Evolutionary conservation across 2,888 invertebrate genomes (phyloP).

Genomic region (Poecilus cupreus): DNA sequence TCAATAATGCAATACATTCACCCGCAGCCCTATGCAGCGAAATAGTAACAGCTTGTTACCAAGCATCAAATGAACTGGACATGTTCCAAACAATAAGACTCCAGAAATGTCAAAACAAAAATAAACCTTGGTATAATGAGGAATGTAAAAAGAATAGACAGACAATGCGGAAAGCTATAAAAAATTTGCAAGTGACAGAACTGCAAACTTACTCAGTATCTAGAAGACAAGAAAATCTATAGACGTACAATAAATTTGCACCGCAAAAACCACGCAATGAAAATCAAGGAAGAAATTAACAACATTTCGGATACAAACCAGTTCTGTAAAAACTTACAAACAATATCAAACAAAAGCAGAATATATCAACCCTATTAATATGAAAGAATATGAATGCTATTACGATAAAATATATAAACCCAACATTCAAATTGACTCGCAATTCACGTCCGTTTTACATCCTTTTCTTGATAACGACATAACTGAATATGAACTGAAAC

Average conservation of each 20-base stretch:
- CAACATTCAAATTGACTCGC: background rate
- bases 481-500: background rate
- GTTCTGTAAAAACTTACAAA: background rate
- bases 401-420: background rate
- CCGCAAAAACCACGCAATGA: background rate
- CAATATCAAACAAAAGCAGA: background rate
- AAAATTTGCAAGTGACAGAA: background rate
- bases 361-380: background rate
- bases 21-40: background rate
- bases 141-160: background rate
- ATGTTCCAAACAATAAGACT: background rate
- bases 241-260: background rate
- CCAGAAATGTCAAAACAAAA: background rate
- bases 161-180: background rate
- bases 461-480: background rate
- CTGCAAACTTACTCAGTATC: background rate
- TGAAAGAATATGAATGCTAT: background rate
- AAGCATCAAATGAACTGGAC: background rate
- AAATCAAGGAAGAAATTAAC: background rate
- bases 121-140: background rate
- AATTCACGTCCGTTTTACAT: background rate
- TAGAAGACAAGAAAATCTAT: background rate
- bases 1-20: too few species aligned
- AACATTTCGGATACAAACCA: background rate
- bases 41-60: background rate